Conservation (phyloP, 2,797 vertebrate species). For the Esox lucius region DNA sequence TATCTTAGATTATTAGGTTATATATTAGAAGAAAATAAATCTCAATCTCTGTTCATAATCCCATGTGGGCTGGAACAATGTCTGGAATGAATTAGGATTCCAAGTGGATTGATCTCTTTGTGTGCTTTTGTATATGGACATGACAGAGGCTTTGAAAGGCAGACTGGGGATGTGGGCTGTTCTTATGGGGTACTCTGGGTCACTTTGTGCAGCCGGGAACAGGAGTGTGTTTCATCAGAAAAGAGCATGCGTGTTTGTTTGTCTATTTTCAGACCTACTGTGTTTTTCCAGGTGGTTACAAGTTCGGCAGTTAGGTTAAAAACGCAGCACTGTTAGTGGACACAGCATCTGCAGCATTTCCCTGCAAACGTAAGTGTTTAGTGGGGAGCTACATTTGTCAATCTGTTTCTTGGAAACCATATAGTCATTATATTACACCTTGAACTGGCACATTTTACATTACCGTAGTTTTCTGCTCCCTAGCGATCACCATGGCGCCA, state of each 20-base stretch:
- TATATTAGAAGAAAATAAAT: no score
- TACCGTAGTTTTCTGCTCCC: neutral
- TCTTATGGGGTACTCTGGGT: neutral
- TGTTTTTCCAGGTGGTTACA: neutral
- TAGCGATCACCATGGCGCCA: neutral
- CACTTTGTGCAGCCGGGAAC: neutral
- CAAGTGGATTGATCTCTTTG: slow-evolving; percentile 8
- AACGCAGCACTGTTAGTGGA: neutral
- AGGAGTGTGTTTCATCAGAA: neutral
- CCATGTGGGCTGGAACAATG: neutral
- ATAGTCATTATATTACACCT: neutral
- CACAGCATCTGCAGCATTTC: neutral
- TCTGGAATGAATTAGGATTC: slow-evolving; percentile 4
- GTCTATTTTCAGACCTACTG: neutral
- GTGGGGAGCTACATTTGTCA: neutral
- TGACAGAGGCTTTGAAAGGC: neutral
- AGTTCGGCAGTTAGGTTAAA: no score
- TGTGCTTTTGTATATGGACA: neutral
- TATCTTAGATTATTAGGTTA: no score
- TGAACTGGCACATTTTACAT: neutral
- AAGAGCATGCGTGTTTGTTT: neutral
- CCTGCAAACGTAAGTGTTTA: neutral
- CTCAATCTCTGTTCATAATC: slow-evolving; percentile 2
- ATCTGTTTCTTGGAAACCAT: neutral
- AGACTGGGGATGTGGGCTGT: neutral